These are phyloP conservation scores for Limosa lapponica DNA, from an alignment of 2,797 vertebrate species.

Conservation along the genomic window DNA sequence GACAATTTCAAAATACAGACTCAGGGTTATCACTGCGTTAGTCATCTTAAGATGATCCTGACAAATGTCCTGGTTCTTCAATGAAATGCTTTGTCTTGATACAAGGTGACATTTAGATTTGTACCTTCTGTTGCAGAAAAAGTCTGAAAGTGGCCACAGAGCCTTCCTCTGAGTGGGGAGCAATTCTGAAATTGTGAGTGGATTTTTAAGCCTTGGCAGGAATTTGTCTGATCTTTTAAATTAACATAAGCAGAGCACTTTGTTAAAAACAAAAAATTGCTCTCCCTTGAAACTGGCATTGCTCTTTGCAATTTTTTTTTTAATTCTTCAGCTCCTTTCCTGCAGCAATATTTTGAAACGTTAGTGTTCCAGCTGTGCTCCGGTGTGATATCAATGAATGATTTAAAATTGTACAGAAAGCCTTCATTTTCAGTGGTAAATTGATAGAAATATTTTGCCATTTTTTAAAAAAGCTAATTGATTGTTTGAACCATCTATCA, in stretches of 20 bases:
- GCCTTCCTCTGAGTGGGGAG: background rate
- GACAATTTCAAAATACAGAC: background rate
- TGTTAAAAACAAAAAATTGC: background rate
- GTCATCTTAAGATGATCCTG: background rate
- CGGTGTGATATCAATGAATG: background rate
- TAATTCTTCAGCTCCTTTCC: background rate
- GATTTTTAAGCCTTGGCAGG: background rate
- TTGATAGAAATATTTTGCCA: background rate
- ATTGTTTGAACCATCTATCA: background rate
- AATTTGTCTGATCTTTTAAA: background rate
- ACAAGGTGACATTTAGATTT: background rate
- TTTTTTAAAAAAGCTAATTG: background rate
- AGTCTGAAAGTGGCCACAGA: background rate
- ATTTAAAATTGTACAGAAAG: background rate
- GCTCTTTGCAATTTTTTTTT: background rate
- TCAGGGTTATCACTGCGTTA: background rate
- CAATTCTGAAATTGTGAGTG: background rate
- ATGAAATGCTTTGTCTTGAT: background rate
- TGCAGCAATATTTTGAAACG: background rate
- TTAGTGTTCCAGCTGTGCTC: background rate
- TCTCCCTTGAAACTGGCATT: background rate
- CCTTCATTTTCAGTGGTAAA: background rate
- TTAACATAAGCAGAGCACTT: background rate
- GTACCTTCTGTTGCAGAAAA: constrained; percentile 6
- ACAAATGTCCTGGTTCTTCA: background rate